Percentiles rank a stretch among this genome's conserved stretches.
Conservation (phyloP, 2,113 vertebrate genomes). For the Antechinus flavipes region DNA sequence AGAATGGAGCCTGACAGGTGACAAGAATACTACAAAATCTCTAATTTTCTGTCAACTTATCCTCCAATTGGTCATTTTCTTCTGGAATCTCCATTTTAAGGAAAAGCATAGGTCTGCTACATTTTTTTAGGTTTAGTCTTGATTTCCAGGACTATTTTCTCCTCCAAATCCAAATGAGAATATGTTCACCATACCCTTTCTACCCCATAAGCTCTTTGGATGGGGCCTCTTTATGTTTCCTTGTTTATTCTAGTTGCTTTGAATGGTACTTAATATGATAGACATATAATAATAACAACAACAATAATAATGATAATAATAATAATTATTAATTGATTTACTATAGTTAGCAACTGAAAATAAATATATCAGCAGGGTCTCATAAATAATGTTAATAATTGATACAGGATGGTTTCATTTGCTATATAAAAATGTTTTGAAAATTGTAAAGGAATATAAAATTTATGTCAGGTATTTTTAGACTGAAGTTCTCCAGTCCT, state of each 20-base stretch:
- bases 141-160: not conserved
- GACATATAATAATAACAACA: not conserved
- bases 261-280: not conserved
- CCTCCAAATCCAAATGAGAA: not conserved
- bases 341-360: not conserved
- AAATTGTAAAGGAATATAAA: not conserved
- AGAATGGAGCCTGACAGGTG: not conserved
- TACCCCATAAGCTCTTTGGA: not conserved
- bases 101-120: not conserved
- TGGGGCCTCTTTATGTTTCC: not conserved
- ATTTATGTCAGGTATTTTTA: not conserved
- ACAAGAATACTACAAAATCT: not conserved
- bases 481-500: not conserved
- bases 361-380: not conserved
- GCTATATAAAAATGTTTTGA: not conserved
- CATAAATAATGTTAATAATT: not conserved
- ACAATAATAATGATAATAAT: not conserved
- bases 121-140: not conserved
- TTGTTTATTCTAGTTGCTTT: not conserved
- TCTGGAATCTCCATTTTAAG: not conserved
- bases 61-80: not conserved
- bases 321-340: not conserved
- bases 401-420: not conserved
- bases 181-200: not conserved
- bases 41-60: not conserved